Evolutionary conservation across 2,113 vertebrate genomes (phyloP).

Genomic region (Bombycilla garrulus): DNA sequence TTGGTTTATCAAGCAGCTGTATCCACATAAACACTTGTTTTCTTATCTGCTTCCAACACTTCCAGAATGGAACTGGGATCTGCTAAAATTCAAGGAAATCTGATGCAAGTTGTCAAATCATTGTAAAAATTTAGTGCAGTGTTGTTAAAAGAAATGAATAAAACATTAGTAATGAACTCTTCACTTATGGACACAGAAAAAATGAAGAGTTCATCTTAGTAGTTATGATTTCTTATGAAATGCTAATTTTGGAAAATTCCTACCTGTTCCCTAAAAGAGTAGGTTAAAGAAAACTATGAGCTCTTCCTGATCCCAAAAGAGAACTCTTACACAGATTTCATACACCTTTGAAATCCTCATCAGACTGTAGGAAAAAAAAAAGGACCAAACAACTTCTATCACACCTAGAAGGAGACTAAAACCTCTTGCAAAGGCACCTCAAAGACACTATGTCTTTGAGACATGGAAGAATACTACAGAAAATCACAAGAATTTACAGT

Average conservation of each 20-base stretch:
- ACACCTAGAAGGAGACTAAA: background rate
- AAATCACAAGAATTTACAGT: background rate
- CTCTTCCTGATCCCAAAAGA: background rate
- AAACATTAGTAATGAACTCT: constrained; percentile 52
- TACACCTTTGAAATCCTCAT: background rate
- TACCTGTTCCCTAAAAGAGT: background rate
- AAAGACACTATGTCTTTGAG: background rate
- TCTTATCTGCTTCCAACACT: background rate
- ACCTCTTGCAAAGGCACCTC: background rate
- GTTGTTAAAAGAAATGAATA: constrained; percentile 35
- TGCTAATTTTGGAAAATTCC: background rate
- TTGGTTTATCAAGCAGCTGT: background rate
- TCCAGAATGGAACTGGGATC: background rate
- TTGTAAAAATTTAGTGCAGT: constrained; percentile 38
- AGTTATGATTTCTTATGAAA: background rate
- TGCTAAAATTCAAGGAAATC: constrained; percentile 52
- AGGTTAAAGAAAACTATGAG: background rate
- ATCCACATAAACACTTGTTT: background rate
- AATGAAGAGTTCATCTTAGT: background rate
- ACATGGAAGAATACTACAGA: background rate
- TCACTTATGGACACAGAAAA: constrained; percentile 19
- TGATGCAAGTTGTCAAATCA: background rate
- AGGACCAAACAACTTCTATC: background rate
- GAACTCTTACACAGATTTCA: background rate
- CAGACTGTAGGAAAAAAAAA: background rate